Evolutionary conservation across 2,113 vertebrate species (phyloP), one percentile per base, ranked within the genome.

Genomic region (Gymnobelideus leadbeateri): DNA sequence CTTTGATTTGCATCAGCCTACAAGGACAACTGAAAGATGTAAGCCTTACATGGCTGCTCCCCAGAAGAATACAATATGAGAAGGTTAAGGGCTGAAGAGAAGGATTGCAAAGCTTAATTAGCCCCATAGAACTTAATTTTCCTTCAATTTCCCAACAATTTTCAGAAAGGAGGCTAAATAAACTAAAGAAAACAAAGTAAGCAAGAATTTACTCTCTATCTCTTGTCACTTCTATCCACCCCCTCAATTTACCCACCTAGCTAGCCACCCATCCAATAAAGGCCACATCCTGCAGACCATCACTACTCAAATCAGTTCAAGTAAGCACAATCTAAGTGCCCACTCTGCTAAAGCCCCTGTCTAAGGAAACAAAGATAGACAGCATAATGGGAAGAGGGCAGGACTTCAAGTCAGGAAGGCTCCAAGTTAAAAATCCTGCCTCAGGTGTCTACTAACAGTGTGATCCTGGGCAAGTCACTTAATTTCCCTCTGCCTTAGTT

Each of bases 1-100:
- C 55, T 96, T 92, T 57, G 91, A 89, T 91, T 57, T 94, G 23
- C 11, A 89, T 31, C 53, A 84, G 92, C 53, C 57, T 37, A 51
- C 91, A 46, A 90, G 49, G 3, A 28, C 55, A 57, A 68, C 91
- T 89, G 28, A 93, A 47, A 94, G 51, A 14, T 57, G 92, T 92
- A 9, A 89, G 51, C 49, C 49, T 89, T 68, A 11, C n/a, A 3
- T 46, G 6, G 50, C 12, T 89, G 1, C 23, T 77, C n/a, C 96
- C 91, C 47, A 21, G 25, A 3, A 14, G 89, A 43, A 89, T 94
- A 53, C 54, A 84, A 7, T 84, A 84, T 43, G n/a, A 84, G 61
- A 77, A 77, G 43, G 28, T 93, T 93, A 92, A 0, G 49, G 91
- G 21, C 31, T 84, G 51, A n/a, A 61, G 49, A 37, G 61, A 92